These are phyloP conservation scores for Agapostemon virescens DNA, from an alignment of 2,888 invertebrate genomes.

Conservation along the genomic window DNA sequence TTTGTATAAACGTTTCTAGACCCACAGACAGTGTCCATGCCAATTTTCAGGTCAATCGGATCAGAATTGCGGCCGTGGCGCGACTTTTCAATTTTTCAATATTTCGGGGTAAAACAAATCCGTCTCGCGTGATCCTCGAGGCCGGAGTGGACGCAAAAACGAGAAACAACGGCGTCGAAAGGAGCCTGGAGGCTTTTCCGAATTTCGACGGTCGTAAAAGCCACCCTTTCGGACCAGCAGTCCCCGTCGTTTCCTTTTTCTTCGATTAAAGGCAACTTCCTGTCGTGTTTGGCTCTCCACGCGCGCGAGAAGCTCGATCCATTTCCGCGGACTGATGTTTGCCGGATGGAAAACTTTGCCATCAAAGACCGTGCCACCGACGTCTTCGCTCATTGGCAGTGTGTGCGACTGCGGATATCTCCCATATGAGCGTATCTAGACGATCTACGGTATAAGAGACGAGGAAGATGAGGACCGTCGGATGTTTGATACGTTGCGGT, in stretches of 20 bases:
- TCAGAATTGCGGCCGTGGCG: no score
- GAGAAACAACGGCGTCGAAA: background rate
- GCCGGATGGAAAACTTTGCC: conserved; percentile 72
- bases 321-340: conserved; percentile 71
- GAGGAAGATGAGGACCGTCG: conserved; percentile 72
- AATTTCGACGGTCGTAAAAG: conserved; percentile 12
- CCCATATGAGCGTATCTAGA: conserved; percentile 57
- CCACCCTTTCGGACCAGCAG: conserved; percentile 11
- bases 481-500: conserved; percentile 78
- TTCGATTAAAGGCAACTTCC: conserved; percentile 64
- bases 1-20: no score
- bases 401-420: conserved; percentile 58
- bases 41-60: no score
- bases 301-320: conserved; percentile 63
- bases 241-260: conserved; percentile 53
- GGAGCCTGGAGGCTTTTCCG: background rate
- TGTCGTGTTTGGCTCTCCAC: conserved; percentile 44
- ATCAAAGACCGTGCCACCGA: conserved; percentile 66
- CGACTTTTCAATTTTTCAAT: no score
- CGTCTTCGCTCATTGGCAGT: conserved; percentile 55
- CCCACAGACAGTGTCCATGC: no score
- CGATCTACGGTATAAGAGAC: conserved; percentile 64
- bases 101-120: background rate
- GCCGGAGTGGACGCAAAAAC: background rate
- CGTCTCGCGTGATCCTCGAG: background rate